Base-by-base conservation (phyloP, 2,888 invertebrate species). In the Stenoptilia bipunctidactyla region DNA sequence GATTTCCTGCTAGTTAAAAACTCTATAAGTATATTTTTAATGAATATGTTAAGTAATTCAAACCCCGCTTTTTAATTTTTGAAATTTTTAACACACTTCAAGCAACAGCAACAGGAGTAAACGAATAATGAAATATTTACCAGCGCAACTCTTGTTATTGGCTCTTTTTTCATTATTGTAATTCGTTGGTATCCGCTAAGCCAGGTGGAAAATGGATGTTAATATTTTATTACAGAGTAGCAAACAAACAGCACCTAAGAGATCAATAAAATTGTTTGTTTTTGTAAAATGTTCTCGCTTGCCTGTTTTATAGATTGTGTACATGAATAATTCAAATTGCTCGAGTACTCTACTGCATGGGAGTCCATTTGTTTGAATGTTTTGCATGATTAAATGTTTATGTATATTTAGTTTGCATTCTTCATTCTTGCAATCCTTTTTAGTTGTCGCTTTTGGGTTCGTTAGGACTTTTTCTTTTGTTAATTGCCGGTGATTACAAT, bases 191-290 rank as follows among this genome's bases (percentile, higher is more conserved):
- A 64, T 20, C 66, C 60, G 61, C 58, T 61, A 68, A 65, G 61
- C 66, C 74, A 76, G 76, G 77, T 76, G 75, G 70, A 59, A 68
- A 80, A 77, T 75, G 76, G 75, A 80, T 74, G 79, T 82, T 79
- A 83, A 83, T 82, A 80, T 79, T 82, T 77, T 74, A 82, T 76
- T 77, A 73, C 73, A 65, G 66, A 63, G 68, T 71, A 58, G 20
- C 12, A 30, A 30, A 69, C 74, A 77, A 82, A 83, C 76, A 75
- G 65, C 69, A 73, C 83, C 80, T 68, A 67, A 53, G 83, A 82
- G 83, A 82, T 82, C 83, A 80, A 82, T 83, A 82, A 82, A 80
- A 82, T 82, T 82, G 80, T 82, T 82, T 83, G 71, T 77, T 80
- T 20, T 69, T 77, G 75, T 79, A 76, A 82, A 82, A 80, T 71